These are phyloP conservation scores for Monochamus saltuarius DNA, from an alignment of 1,140 invertebrate genomes.

Conservation along the genomic window DNA sequence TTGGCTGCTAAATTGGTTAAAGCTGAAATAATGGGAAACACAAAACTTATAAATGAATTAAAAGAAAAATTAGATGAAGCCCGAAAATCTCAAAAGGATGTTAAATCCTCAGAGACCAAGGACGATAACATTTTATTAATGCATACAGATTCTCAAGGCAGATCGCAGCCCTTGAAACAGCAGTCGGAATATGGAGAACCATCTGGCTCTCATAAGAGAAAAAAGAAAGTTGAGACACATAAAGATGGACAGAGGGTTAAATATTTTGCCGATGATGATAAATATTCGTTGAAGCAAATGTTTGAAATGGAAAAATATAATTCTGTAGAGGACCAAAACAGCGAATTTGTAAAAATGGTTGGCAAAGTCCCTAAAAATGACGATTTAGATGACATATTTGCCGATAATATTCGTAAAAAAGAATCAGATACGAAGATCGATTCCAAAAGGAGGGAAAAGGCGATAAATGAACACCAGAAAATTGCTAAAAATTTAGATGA, in stretches of 20 bases:
- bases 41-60: conserved; percentile 65
- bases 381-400: conserved; percentile 87
- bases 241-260: conserved; percentile 68
- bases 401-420: conserved; percentile 67
- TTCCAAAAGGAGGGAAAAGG: conserved; percentile 63
- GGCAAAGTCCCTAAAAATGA: conserved; percentile 68
- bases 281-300: conserved; percentile 83
- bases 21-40: conserved; percentile 87
- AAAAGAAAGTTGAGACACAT: conserved; percentile 73
- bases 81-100: conserved; percentile 57
- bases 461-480: conserved; percentile 73
- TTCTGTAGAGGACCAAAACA: conserved; percentile 78
- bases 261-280: conserved; percentile 91
- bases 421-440: conserved; percentile 63
- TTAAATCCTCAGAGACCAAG: conserved; percentile 37
- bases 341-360: conserved; percentile 75
- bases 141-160: conserved; percentile 68
- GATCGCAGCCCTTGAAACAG: conserved; percentile 57
- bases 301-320: conserved; percentile 88
- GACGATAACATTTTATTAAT: conserved; percentile 71
- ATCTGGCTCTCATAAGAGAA: conserved; percentile 50
- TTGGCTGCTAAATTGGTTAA: conserved; percentile 85
- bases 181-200: conserved; percentile 45
- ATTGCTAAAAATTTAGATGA: conserved; percentile 71
- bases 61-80: conserved; percentile 75